These are phyloP conservation scores for Phocoena phocoena DNA, from an alignment of 2,113 vertebrate species.

Conservation along the genomic window DNA sequence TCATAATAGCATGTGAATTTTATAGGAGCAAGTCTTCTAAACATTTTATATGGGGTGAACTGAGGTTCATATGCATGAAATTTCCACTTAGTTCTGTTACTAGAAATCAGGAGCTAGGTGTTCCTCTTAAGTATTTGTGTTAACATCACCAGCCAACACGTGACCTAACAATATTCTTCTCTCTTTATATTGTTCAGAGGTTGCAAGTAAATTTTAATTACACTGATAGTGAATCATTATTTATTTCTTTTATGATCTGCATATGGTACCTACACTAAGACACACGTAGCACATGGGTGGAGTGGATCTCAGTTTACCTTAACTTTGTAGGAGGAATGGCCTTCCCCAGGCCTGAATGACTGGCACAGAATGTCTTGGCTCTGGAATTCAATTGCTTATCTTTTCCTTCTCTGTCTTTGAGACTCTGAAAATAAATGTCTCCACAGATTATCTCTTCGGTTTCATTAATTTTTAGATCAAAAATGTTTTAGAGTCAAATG, in stretches of 20 bases:
- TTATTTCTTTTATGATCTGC: not conserved
- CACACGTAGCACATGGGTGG: fast-evolving
- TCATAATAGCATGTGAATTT: not conserved
- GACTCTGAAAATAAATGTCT: not conserved
- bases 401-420: not conserved
- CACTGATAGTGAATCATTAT: not conserved
- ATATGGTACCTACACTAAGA: not conserved
- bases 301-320: not conserved
- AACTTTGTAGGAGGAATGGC: not conserved
- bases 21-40: not conserved
- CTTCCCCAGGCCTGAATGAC: not conserved
- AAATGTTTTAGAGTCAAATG: too few relatives aligned
- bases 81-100: not conserved
- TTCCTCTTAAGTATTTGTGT: too few relatives aligned
- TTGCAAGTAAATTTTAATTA: too few relatives aligned
- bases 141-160: too few relatives aligned
- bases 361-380: not conserved
- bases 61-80: not conserved
- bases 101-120: not conserved
- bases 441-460: not conserved
- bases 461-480: not conserved
- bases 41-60: not conserved
- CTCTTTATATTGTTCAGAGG: too few relatives aligned
- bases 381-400: not conserved
- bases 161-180: too few relatives aligned